Conservation (phyloP, 2,888 invertebrate species). For the Calameuta idolon region DNA sequence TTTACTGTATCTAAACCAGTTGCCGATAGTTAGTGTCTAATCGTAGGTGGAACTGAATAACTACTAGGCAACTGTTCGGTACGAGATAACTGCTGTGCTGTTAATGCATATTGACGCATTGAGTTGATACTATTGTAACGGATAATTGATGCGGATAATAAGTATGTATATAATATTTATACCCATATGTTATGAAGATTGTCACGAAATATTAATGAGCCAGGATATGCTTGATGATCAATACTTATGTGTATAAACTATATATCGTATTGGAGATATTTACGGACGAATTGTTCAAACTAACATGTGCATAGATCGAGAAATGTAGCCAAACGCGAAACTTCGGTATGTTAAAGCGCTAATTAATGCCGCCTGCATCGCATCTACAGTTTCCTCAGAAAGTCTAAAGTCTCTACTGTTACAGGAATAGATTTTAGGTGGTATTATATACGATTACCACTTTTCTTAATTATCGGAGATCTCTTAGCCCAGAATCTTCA, state of each 20-base stretch:
- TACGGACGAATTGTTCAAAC: no score
- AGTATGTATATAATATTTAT: background rate
- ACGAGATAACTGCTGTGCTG: background rate
- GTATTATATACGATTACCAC: background rate
- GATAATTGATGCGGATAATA: background rate
- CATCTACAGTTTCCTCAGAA: background rate
- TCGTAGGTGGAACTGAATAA: background rate
- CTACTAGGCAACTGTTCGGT: background rate
- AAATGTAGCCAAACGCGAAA: background rate
- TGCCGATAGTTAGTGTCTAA: no score
- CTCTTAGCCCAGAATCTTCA: background rate
- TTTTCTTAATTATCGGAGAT: background rate
- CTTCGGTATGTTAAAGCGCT: no score
- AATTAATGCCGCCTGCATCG: background rate
- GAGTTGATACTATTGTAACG: background rate
- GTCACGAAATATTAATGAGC: background rate
- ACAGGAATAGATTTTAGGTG: background rate
- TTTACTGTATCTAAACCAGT: background rate
- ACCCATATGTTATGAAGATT: background rate
- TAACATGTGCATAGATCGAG: background rate
- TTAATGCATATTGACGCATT: background rate
- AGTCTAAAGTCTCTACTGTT: background rate
- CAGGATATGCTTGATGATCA: no score
- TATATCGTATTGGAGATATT: no score
- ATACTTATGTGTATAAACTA: no score